Percentiles rank a stretch among this genome's conserved stretches.
Conservation (phyloP, 2,888 invertebrate species). For the Ptychoptera albimana region DNA sequence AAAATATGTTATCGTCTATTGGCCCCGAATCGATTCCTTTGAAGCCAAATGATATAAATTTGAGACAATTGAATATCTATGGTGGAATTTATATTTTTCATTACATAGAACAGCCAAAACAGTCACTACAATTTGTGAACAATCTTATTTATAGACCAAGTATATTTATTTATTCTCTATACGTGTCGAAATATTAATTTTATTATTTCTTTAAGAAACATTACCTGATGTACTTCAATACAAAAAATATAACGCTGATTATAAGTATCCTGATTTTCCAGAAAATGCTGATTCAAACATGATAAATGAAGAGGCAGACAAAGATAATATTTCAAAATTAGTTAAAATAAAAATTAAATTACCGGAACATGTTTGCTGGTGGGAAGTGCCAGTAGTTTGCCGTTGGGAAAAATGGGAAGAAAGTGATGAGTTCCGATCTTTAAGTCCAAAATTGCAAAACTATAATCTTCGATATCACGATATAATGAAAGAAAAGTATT, state of each 20-base stretch:
- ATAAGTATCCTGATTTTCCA: background rate
- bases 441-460: background rate
- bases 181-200: background rate
- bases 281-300: background rate
- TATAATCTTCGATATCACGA: constrained; percentile 4
- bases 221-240: too few relatives aligned
- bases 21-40: background rate
- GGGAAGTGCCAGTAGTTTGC: constrained; percentile 4
- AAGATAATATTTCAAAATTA: background rate
- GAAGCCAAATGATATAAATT: background rate
- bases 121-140: background rate
- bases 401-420: constrained; percentile 6
- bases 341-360: constrained; percentile 5
- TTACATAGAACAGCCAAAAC: constrained; percentile 1
- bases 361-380: constrained; percentile 3
- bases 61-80: constrained; percentile 3
- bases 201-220: too few relatives aligned
- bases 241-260: background rate
- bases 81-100: constrained; percentile 3
- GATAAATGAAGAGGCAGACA: background rate
- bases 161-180: background rate
- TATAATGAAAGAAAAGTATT: background rate
- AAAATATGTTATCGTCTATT: background rate
- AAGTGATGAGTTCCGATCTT: constrained; percentile 3
- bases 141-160: constrained; percentile 1